Percentiles rank a stretch among this genome's conserved stretches.
Conservation (phyloP, 2,888 invertebrate species). For the Drosophila greeni region DNA sequence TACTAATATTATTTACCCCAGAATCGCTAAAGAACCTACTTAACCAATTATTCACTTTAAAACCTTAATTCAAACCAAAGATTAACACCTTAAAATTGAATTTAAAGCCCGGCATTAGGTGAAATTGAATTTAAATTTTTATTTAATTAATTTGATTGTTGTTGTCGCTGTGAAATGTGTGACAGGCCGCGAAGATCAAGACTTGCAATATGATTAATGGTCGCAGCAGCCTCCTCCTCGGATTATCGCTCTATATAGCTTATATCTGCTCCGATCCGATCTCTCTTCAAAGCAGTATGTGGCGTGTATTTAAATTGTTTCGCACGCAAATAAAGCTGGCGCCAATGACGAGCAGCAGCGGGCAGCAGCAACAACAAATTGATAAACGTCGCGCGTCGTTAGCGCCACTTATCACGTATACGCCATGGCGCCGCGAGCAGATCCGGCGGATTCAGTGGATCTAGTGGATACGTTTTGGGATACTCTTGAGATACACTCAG, state of each 20-base stretch:
- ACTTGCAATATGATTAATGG: slow-evolving; percentile 32
- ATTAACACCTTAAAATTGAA: background rate
- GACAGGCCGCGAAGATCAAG: slow-evolving; percentile 21
- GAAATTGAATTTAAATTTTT: slow-evolving; percentile 3
- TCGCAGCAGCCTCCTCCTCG: background rate
- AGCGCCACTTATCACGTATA: slow-evolving; percentile 74
- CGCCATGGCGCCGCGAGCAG: slow-evolving; percentile 59
- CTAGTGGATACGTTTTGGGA: background rate
- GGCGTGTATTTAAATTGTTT: slow-evolving; percentile 60
- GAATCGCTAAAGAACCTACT: background rate
- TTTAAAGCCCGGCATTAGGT: background rate
- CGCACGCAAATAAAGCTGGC: slow-evolving; percentile 74
- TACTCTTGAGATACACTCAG: slow-evolving; percentile 2
- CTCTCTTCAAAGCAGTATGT: slow-evolving; percentile 15
- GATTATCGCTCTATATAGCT: slow-evolving; percentile 25
- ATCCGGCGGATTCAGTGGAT: slow-evolving; percentile 14
- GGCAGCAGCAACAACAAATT: slow-evolving; percentile 49
- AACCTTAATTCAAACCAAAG: background rate
- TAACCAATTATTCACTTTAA: too few relatives aligned
- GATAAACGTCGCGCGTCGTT: slow-evolving; percentile 74
- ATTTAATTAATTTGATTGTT: slow-evolving; percentile 20
- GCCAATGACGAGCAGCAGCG: slow-evolving; percentile 55
- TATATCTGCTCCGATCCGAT: slow-evolving; percentile 12
- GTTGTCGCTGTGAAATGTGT: slow-evolving; percentile 20
- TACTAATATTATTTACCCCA: background rate